These are phyloP conservation scores for Phymanthus crucifer DNA, from an alignment of 92 coral and sea anemone genomes.

Conservation along the genomic window DNA sequence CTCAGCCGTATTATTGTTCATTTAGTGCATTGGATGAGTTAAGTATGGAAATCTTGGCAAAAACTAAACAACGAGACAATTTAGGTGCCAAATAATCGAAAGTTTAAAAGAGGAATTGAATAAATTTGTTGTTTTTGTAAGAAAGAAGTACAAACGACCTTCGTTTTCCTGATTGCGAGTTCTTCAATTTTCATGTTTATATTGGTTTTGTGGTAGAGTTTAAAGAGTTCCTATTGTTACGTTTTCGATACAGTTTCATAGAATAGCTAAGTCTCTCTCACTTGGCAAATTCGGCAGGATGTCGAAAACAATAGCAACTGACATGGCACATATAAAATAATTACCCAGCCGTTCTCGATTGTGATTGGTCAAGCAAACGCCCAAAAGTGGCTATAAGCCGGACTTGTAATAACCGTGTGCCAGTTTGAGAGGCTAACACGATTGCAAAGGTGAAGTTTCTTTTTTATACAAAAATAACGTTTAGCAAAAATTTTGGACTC, in stretches of 20 bases:
- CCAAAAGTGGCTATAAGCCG: conserved; percentile 91
- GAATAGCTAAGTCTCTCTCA: conserved; percentile 61
- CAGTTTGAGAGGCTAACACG: conserved; percentile 58
- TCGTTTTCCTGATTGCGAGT: conserved; percentile 10
- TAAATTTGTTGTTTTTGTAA: neutral
- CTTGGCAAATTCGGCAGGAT: conserved; percentile 74
- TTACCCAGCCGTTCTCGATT: conserved; percentile 51
- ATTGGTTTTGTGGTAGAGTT: conserved; percentile 22
- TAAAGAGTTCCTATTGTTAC: conserved; percentile 48
- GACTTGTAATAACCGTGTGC: conserved; percentile 72
- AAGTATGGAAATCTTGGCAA: conserved; percentile 47
- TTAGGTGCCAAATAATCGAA: conserved; percentile 36
- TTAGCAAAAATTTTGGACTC: conserved; percentile 23
- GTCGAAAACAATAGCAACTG: conserved; percentile 61
- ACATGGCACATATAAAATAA: conserved; percentile 65
- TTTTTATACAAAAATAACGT: conserved; percentile 27
- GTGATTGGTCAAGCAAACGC: conserved; percentile 73
- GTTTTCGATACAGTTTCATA: conserved; percentile 62
- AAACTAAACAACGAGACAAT: conserved; percentile 37
- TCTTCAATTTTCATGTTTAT: conserved; percentile 25
- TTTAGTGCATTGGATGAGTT: conserved; percentile 52
- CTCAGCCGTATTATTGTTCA: conserved; percentile 59
- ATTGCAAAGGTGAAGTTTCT: conserved; percentile 35
- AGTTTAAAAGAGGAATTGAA: neutral
- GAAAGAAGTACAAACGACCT: conserved; percentile 24